Percentiles rank a stretch among this genome's conserved stretches.
Conservation (phyloP, 2,797 vertebrate genomes). For the Sebastes paucispinis region DNA sequence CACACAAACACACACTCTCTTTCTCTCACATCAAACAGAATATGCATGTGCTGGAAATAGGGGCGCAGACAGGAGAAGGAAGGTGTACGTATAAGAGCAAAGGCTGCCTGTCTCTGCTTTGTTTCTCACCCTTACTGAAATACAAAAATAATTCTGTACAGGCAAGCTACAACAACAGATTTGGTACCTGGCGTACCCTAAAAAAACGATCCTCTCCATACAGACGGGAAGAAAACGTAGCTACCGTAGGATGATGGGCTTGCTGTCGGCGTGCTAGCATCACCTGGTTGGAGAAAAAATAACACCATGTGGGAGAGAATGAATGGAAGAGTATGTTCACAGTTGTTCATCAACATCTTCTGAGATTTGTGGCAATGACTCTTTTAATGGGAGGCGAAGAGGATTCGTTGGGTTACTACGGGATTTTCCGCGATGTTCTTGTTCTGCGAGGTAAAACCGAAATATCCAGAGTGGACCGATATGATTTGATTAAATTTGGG, state of each 20-base stretch:
- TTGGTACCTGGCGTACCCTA: slow-evolving; percentile 6
- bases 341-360: slow-evolving; percentile 15
- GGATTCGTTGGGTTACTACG: slow-evolving; percentile 7
- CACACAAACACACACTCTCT: neutral
- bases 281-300: slow-evolving; percentile 3
- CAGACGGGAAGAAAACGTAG: slow-evolving; percentile 13
- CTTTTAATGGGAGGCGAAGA: neutral
- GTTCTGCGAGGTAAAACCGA: slow-evolving; percentile 26
- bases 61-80: slow-evolving; percentile 49
- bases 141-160: slow-evolving; percentile 61
- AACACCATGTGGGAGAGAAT: neutral
- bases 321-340: slow-evolving; percentile 21
- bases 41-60: slow-evolving; percentile 57
- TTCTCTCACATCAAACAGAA: slow-evolving; percentile 39
- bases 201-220: slow-evolving; percentile 23
- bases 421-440: slow-evolving; percentile 9
- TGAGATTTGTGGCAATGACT: neutral
- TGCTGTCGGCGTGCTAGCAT: neutral
- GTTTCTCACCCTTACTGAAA: slow-evolving; percentile 32
- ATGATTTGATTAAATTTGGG: slow-evolving; percentile 67
- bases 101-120: slow-evolving; percentile 35
- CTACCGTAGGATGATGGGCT: slow-evolving; percentile 11
- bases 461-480: slow-evolving; percentile 38
- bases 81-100: slow-evolving; percentile 27
- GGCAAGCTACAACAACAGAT: slow-evolving; percentile 25